Conservation (phyloP, 2,888 invertebrate genomes). For the Drosophila mimetica region DNA sequence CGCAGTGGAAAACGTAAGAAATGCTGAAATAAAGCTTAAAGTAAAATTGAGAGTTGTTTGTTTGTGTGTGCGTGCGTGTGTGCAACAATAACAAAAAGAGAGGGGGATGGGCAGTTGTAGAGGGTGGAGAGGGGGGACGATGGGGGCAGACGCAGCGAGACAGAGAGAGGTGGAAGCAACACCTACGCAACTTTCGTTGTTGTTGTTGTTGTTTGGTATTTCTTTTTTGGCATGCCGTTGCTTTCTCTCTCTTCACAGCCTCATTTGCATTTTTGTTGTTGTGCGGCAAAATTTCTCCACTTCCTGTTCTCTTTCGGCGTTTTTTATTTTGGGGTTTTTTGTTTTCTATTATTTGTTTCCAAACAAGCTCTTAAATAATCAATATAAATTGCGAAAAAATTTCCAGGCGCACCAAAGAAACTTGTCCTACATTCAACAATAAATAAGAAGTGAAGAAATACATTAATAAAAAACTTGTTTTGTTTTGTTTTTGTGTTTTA, state of each 20-base stretch:
- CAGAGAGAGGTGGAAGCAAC: slow-evolving; percentile 37
- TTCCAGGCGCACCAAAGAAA: slow-evolving; percentile 24
- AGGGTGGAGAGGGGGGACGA: not conserved
- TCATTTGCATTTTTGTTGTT: slow-evolving; percentile 19
- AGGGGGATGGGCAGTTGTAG: not conserved
- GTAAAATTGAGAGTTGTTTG: slow-evolving; percentile 77
- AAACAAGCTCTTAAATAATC: slow-evolving; percentile 35
- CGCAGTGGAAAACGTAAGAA: slow-evolving; percentile 48
- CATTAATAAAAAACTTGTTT: slow-evolving; percentile 41
- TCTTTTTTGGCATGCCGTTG: slow-evolving; percentile 64
- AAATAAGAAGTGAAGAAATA: slow-evolving; percentile 31
- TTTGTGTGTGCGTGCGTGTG: slow-evolving; percentile 22
- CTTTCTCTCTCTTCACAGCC: slow-evolving; percentile 57
- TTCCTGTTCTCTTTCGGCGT: slow-evolving; percentile 39
- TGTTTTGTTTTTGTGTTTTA: slow-evolving; percentile 35
- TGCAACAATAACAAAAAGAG: slow-evolving; percentile 32
- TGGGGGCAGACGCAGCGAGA: slow-evolving; percentile 15
- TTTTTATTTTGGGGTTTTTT: not conserved
- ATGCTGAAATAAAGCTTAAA: slow-evolving; percentile 66
- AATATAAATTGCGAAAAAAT: slow-evolving; percentile 25
- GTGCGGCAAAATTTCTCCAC: slow-evolving; percentile 44
- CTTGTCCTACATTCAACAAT: slow-evolving; percentile 32
- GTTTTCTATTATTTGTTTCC: slow-evolving; percentile 1
- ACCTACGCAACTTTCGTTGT: slow-evolving; percentile 59
- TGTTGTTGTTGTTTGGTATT: slow-evolving; percentile 3